Base-by-base conservation (phyloP, 2,888 invertebrate genomes). In the Archips xylosteana region DNA sequence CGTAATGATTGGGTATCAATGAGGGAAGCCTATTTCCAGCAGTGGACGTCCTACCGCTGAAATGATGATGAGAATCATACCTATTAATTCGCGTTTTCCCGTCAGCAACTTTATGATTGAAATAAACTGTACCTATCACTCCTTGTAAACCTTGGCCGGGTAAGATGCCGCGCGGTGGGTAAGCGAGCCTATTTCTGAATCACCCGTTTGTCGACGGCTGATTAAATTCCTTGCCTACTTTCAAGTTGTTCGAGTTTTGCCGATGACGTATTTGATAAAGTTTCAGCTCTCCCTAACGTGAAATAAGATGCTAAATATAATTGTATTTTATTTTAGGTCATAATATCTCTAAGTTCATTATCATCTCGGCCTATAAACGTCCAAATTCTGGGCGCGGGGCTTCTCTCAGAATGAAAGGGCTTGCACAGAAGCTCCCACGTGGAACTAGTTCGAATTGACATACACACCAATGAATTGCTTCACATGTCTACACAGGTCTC, bases 221-320 rank as follows among this genome's bases (percentile, higher is more conserved):
- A 74, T 74, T 74, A 74, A 69, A 64, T 74, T 74, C 69, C 69
- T 69, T 69, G n/a, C 64, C 68, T 69, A 69, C 59, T 74, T 69
- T 74, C 73, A 74, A 74, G 69, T 64, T 59, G 51, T 51, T 68
- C 67, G 67, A 51, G 69, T 51, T 73, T 74, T 10, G 60, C 36
- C 73, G 69, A 74, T 65, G 69, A 74, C 69, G 64, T 69, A 59
- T 65, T 54, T 36, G 45, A 60, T 69, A 60, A 64, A 64, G 69
- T 51, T 65, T 42, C 59, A 69, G 69, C 64, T 32, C 64, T 60
- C 13, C 34, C 49, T 64, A 60, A 64, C 69, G 45, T 73, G 73
- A 69, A 74, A 74, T 65, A 65, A 51, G 68, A 65, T 60, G 60
- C 60, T 69, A 42, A 42, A 42, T 57, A 42, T 62, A 51, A 64